A percentile compares a stretch with the other conserved stretches of the same genome.
phyloP scores from a whole-genome alignment of 2,113 vertebrate species.

The Stomatorhinus ivindoensis region DNA sequence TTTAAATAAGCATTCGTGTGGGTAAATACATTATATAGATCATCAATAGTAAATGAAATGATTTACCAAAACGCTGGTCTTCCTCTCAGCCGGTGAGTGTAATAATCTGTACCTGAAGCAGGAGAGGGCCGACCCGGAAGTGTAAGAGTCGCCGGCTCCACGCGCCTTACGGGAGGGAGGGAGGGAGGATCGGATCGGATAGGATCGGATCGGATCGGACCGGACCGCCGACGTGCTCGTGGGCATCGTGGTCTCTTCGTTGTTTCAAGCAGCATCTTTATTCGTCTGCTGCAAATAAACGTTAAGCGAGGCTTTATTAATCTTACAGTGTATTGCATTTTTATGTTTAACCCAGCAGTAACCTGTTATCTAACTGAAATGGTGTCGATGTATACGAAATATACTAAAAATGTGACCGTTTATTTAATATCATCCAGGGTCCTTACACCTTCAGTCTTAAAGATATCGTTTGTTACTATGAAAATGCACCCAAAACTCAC shows the following conservation, averaged over 20 bases:
- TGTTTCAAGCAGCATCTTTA: background rate
- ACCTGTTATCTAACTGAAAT: background rate
- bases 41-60: background rate
- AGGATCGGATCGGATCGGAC: no score
- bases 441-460: background rate
- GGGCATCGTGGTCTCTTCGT: background rate
- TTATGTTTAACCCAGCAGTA: background rate
- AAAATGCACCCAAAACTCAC: background rate
- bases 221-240: background rate
- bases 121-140: conserved; percentile 6
- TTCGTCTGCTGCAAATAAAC: background rate
- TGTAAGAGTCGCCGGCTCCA: background rate
- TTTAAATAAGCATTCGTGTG: background rate
- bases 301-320: background rate
- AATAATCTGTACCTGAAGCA: background rate
- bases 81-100: background rate
- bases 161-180: background rate
- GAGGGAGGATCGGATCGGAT: background rate
- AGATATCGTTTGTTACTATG: background rate
- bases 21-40: background rate
- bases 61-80: conserved; percentile 6
- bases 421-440: background rate
- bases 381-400: background rate
- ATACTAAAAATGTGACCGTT: background rate
- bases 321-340: background rate